A percentile compares a stretch with the other conserved stretches of the same genome.
Conservation (phyloP, 2,888 invertebrate genomes). For the Digitonthophagus gazella region DNA sequence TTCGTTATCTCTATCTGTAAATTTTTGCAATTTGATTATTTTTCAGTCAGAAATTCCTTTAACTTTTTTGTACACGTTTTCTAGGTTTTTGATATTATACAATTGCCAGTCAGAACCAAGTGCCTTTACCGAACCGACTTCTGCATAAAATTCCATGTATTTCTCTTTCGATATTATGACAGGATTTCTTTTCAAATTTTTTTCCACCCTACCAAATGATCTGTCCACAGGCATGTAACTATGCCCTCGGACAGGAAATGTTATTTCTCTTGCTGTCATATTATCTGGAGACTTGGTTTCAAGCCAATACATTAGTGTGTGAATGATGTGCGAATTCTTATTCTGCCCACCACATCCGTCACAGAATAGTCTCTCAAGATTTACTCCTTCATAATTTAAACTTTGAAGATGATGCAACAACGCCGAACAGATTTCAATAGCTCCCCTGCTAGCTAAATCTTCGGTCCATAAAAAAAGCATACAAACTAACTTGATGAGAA, state of each 20-base stretch:
- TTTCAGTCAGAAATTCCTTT: slow-evolving; percentile 2
- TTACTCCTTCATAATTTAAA: slow-evolving; percentile 20
- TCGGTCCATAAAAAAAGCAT: slow-evolving; percentile 24
- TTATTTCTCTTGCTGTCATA: slow-evolving; percentile 15
- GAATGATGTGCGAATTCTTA: slow-evolving; percentile 20
- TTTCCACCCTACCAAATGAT: slow-evolving; percentile 24
- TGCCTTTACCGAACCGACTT: slow-evolving; percentile 12
- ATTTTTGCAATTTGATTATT: neutral
- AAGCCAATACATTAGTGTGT: slow-evolving; percentile 21
- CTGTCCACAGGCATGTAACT: slow-evolving; percentile 22
- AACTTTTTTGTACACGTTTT: neutral
- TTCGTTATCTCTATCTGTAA: neutral
- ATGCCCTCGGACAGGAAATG: slow-evolving; percentile 25
- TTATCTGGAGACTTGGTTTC: slow-evolving; percentile 18
- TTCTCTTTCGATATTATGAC: slow-evolving; percentile 17
- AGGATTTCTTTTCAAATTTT: slow-evolving; percentile 13
- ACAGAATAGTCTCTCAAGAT: slow-evolving; percentile 20
- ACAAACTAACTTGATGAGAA: slow-evolving; percentile 24
- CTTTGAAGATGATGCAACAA: slow-evolving; percentile 21
- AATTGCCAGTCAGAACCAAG: slow-evolving; percentile 1
- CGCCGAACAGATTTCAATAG: slow-evolving; percentile 25
- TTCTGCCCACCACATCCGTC: slow-evolving; percentile 20
- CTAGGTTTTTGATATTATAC: neutral
- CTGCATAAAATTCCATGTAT: slow-evolving; percentile 19
- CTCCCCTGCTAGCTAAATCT: slow-evolving; percentile 20